Percentiles rank a stretch among this genome's conserved stretches.
These are phyloP conservation scores for Pseudochaenichthys georgianus DNA, from an alignment of 2,797 vertebrate species.

Conservation along the genomic window DNA sequence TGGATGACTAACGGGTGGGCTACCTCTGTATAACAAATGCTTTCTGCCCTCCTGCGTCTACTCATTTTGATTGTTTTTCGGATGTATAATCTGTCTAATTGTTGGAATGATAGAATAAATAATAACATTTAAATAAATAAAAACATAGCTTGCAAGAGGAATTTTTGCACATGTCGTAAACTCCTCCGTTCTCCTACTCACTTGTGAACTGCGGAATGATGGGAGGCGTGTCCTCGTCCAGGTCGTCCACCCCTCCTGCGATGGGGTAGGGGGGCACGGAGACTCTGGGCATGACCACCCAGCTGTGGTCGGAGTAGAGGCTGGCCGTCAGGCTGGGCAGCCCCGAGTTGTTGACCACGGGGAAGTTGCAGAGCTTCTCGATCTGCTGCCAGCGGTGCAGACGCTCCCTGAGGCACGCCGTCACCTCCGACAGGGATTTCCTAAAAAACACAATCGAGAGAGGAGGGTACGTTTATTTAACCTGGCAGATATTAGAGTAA, in stretches of 20 bases:
- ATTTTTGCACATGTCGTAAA: too few species aligned
- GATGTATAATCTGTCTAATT: too few species aligned
- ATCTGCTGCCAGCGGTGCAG: conserved; percentile 99
- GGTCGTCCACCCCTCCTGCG: conserved; percentile 97
- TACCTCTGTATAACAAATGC: too few species aligned
- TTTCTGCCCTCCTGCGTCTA: too few species aligned
- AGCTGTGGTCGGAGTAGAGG: conserved; percentile 98
- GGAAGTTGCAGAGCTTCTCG: conserved; percentile 96
- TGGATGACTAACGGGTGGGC: too few species aligned
- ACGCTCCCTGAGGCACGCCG: conserved; percentile 94
- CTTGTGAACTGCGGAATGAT: conserved; percentile 95
- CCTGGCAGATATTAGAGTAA: background rate
- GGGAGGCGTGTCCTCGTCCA: conserved; percentile 98
- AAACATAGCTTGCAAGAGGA: too few species aligned
- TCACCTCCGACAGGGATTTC: conserved; percentile 96
- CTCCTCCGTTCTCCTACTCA: conserved; percentile 71
- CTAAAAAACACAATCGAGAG: conserved; percentile 68
- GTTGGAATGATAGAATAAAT: too few species aligned
- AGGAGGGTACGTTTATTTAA: background rate
- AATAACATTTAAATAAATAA: too few species aligned
- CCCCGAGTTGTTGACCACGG: conserved; percentile 95
- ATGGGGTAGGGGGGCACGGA: conserved; percentile 98
- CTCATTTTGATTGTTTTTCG: too few species aligned
- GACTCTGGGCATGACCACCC: conserved; percentile 98
- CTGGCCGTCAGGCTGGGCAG: conserved; percentile 95